Evolutionary conservation across 1,140 invertebrate genomes (phyloP), one percentile per base, ranked within the genome.

Genomic region (Halesus radiatus): DNA sequence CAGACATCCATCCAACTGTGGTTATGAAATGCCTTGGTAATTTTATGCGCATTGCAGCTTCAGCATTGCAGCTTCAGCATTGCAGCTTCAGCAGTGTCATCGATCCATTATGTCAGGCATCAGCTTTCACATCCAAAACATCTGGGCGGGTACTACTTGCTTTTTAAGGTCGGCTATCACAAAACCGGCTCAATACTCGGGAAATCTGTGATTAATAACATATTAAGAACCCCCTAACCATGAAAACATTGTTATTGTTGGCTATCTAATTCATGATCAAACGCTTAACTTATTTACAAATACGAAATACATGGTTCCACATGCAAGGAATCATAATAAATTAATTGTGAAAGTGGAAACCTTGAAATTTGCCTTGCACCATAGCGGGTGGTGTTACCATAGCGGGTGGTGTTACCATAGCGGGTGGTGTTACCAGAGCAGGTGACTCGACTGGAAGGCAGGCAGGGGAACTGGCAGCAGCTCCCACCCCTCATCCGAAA

Each of bases 321-420:
- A 66, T 66, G 62, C 62, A 66, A 29, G 13, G 62, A 29, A 29
- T 20, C 54, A 56, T 13, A 13, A 66, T 32, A 64, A 64, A 64
- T 16, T 6, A 56, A 56, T 56, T 56, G 8, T 54, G 3, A 18
- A 56, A 45, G 37, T 22, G 54, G 1, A 56, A 56, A 56, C 54
- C 54, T 56, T 56, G 10, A 1, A n/a, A 22, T 0, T n/a, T 3
- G 37, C 37, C 37, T 45, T 13, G 37, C 10, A 45, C 37, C 8
- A 45, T 45, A 45, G 37, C 37, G 7, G 37, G 37, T 37, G 32
- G 3, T 37, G 32, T 37, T 5, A 1, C 7, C 7, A 37, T n/a
- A n/a, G n/a, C n/a, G n/a, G n/a, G n/a, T n/a, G n/a, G n/a, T 4
- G 32, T 45, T 45, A 45, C 8, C 37, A 7, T 8, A 45, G 7